These are phyloP conservation scores for Leptinotarsa undecemlineata DNA, from an alignment of 1,140 invertebrate species.

Conservation along the genomic window DNA sequence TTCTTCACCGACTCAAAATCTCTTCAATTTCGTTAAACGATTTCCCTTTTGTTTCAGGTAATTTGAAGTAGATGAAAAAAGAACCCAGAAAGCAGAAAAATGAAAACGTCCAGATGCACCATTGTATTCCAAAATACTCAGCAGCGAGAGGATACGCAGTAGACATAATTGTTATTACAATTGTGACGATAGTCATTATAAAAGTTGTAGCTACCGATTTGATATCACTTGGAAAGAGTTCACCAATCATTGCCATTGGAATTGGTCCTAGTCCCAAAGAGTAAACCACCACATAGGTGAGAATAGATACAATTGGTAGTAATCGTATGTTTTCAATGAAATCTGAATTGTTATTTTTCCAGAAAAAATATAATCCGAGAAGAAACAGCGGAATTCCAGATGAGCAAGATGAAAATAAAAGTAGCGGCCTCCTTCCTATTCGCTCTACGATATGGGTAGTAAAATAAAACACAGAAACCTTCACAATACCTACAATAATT, in stretches of 20 bases:
- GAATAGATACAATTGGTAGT: constrained; percentile 68
- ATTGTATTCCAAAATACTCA: constrained; percentile 11
- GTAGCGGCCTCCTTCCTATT: constrained; percentile 71
- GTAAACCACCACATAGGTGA: constrained; percentile 70
- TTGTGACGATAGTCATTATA: constrained; percentile 50
- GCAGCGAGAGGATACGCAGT: background rate
- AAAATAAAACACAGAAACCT: constrained; percentile 70
- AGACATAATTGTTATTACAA: background rate
- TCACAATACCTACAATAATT: constrained; percentile 77
- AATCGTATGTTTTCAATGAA: constrained; percentile 61
- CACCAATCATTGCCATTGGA: constrained; percentile 83
- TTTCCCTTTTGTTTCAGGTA: constrained; percentile 23
- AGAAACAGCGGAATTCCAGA: constrained; percentile 58
- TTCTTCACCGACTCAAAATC: background rate
- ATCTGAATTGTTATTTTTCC: constrained; percentile 56
- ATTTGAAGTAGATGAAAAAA: constrained; percentile 6
- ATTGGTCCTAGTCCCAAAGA: constrained; percentile 79
- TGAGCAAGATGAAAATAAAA: constrained; percentile 71
- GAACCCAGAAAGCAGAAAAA: background rate
- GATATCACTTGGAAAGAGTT: constrained; percentile 78
- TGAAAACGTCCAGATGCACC: constrained; percentile 5
- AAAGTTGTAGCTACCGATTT: constrained; percentile 75
- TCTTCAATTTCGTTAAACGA: constrained; percentile 1
- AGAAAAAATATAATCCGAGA: constrained; percentile 67
- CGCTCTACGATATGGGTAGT: constrained; percentile 68